Percentiles rank a stretch among this genome's conserved stretches.
These are phyloP conservation scores for Gopherus flavomarginatus DNA, from an alignment of 2,113 vertebrate genomes.

Conservation along the genomic window DNA sequence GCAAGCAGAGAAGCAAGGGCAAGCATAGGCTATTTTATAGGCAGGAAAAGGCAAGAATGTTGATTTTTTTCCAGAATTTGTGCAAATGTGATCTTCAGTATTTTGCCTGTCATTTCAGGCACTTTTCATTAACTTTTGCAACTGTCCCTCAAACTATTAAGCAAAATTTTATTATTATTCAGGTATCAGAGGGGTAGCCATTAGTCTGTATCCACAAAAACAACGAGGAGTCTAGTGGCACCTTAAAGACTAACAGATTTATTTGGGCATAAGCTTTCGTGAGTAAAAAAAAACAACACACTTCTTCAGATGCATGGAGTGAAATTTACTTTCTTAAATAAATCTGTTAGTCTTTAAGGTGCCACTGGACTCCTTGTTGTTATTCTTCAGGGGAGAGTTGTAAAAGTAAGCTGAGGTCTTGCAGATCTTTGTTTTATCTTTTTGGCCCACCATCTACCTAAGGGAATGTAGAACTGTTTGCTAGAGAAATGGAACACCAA, in stretches of 20 bases:
- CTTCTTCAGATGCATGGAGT: no score
- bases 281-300: no score
- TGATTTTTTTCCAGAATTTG: background rate
- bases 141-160: slow-evolving; percentile 27
- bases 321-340: no score
- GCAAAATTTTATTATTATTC: slow-evolving; percentile 16
- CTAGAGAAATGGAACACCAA: slow-evolving; percentile 28
- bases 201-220: no score
- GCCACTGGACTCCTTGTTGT: background rate
- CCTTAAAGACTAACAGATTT: no score
- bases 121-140: slow-evolving; percentile 14
- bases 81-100: slow-evolving; percentile 42
- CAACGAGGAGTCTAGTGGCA: no score
- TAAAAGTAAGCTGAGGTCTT: slow-evolving; percentile 26
- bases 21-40: slow-evolving; percentile 26
- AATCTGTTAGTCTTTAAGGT: no score
- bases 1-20: background rate
- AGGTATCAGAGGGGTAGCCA: background rate
- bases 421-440: background rate
- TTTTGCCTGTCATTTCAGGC: slow-evolving; percentile 44
- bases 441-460: slow-evolving; percentile 4
- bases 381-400: background rate
- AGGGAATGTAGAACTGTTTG: slow-evolving; percentile 37
- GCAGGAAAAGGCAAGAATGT: slow-evolving; percentile 1
- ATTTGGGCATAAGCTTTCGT: no score